A percentile compares a stretch with the other conserved stretches of the same genome.
Evolutionary conservation across 2,797 vertebrate species (phyloP).

Genomic region (Taeniopygia guttata): DNA sequence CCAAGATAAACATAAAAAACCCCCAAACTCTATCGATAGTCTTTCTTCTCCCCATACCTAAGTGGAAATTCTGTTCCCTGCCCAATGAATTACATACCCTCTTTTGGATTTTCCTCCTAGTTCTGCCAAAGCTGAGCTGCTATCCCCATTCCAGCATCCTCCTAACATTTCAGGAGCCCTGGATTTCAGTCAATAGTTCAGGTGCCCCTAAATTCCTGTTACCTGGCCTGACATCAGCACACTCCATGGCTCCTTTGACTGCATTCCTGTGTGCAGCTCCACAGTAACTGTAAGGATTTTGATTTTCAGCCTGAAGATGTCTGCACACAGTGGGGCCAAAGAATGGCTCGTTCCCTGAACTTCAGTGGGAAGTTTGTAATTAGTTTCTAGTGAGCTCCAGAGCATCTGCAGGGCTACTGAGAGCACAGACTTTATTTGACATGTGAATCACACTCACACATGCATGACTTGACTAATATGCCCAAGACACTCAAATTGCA

Average conservation of each 20-base stretch:
- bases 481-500: not conserved
- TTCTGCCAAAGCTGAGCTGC: not conserved
- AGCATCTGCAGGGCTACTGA: not conserved
- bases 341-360: not conserved
- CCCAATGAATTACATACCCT: not conserved
- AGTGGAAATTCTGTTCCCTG: not conserved
- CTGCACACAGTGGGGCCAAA: not conserved
- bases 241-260: not conserved
- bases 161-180: not conserved
- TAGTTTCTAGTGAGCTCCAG: not conserved
- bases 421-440: not conserved
- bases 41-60: not conserved
- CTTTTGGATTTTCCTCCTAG: not conserved
- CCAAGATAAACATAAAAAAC: not conserved
- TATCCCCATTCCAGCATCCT: not conserved
- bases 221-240: not conserved
- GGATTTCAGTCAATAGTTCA: not conserved
- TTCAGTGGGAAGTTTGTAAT: not conserved
- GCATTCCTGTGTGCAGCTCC: not conserved
- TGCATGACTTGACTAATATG: not conserved
- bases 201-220: not conserved
- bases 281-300: not conserved
- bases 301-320: not conserved
- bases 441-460: not conserved
- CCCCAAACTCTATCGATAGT: fast-evolving